Percentiles rank a stretch among this genome's conserved stretches.
Evolutionary conservation across 30 jellyfish, hydroid and myxozoan genomes (phyloP).

Genomic region (Chrysaora quinquecirrha): DNA sequence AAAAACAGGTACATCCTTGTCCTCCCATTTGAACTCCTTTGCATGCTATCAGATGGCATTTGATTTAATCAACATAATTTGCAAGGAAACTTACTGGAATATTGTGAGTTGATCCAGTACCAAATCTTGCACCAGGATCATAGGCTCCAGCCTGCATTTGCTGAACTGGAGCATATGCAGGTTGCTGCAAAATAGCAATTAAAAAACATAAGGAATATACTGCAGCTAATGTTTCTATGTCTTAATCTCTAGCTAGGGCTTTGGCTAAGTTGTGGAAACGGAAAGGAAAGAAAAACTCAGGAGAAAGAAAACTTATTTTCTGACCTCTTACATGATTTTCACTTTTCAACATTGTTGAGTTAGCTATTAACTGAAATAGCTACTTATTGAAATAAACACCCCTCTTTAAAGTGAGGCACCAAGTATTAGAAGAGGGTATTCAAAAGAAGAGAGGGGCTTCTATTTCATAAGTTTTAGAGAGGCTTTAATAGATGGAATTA

Average conservation of each 20-base stretch:
- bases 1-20: no score
- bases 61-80: no score
- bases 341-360: background rate
- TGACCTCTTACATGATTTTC: background rate
- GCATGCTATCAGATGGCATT: no score
- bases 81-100: conserved; percentile 91
- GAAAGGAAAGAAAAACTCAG: background rate
- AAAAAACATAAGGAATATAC: no score
- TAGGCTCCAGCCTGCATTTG: conserved; percentile 57
- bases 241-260: no score
- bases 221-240: no score
- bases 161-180: conserved; percentile 22
- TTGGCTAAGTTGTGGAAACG: background rate
- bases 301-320: no score
- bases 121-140: conserved; percentile 94
- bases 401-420: no score
- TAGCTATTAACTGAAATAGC: background rate
- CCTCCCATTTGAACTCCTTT: no score
- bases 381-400: no score
- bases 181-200: conserved; percentile 13
- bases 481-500: background rate
- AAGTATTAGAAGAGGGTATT: no score
- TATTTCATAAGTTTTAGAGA: background rate
- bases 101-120: conserved; percentile 73
- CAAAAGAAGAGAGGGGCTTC: no score